Evolutionary conservation across 2,888 invertebrate species (phyloP).

Genomic region (Julus scanicus): DNA sequence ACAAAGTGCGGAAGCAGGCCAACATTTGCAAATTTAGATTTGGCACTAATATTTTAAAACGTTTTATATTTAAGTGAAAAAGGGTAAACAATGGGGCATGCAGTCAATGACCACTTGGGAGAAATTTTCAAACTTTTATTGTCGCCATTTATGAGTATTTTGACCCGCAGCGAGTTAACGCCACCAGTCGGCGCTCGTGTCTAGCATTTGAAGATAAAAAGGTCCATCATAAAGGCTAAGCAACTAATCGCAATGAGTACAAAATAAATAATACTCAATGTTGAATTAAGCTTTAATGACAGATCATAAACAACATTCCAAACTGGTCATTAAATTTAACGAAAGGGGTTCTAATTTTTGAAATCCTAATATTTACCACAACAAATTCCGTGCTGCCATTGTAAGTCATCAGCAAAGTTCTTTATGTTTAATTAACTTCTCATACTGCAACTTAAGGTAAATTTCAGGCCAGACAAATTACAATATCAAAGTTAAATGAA

Average conservation of each 20-base stretch:
- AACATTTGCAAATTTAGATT: constrained; percentile 36
- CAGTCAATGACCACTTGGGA: neutral
- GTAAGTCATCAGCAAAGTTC: too few species aligned
- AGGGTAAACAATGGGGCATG: neutral
- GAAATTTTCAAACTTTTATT: neutral
- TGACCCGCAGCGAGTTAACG: neutral
- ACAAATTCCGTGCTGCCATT: too few species aligned
- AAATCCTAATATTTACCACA: too few species aligned
- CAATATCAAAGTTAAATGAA: neutral
- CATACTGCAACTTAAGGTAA: too few species aligned
- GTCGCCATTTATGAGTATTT: neutral
- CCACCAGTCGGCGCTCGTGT: neutral
- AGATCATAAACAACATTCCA: too few species aligned
- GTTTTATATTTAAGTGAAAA: neutral
- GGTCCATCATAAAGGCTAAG: neutral
- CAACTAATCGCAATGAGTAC: neutral
- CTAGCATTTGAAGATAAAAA: neutral
- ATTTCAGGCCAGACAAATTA: neutral
- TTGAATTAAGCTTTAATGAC: too few species aligned
- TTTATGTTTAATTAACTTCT: too few species aligned
- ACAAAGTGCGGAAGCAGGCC: neutral
- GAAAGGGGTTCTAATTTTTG: too few species aligned
- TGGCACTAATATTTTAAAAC: constrained; percentile 14
- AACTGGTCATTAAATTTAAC: too few species aligned
- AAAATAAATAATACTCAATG: too few species aligned